Evolutionary conservation across 64 coral and sea anemone species (phyloP), one percentile per base, ranked within the genome.

Genomic region (Actinia equina): DNA sequence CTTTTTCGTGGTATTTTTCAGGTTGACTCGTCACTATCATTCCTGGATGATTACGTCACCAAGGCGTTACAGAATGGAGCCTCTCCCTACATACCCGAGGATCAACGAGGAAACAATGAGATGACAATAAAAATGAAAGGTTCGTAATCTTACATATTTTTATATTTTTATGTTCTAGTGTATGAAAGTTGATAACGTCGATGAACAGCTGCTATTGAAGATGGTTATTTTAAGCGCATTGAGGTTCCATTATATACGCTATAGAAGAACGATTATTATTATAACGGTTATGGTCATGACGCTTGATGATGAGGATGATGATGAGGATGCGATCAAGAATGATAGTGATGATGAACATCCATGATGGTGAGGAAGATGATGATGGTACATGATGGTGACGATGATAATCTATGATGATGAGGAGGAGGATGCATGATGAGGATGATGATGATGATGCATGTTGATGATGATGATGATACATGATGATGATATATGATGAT

Each of bases 1-100:
- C n/a, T 49, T 49, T 49, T 49, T 49, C 46, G 3, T 49, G 46
- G 7, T 89, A 13, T 71, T 80, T 0, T 46, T 25, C 64, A 92
- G 90, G 90, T 92, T 3, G 90, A 92, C 78, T 77, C 86, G 8
- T 81, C 84, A 5, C 64, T 92, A 60, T 92, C 90, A 12, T 92
- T 92, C 43, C 17, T 92, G 77, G 90, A 92, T 87, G 85, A 61
- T n/a, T 82, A 87, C 41, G 85, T 92, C 25, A 69, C 90, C 0
- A 86, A 92, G 43, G 85, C 90, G 19, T 74, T 92, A 22, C 77
- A 82, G 43, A 51, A 87, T 22, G 90, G 90, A 61, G 85, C 85
- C 23, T 55, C 57, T 67, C 90, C 90, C 52, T 92, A 92, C 63
- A 82, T 67, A 82, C 59, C 90, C 6, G 51, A 71, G 30, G 74